phyloP scores from a whole-genome alignment of 2,797 vertebrate species.

The Gadopsis bispinosus region DNA sequence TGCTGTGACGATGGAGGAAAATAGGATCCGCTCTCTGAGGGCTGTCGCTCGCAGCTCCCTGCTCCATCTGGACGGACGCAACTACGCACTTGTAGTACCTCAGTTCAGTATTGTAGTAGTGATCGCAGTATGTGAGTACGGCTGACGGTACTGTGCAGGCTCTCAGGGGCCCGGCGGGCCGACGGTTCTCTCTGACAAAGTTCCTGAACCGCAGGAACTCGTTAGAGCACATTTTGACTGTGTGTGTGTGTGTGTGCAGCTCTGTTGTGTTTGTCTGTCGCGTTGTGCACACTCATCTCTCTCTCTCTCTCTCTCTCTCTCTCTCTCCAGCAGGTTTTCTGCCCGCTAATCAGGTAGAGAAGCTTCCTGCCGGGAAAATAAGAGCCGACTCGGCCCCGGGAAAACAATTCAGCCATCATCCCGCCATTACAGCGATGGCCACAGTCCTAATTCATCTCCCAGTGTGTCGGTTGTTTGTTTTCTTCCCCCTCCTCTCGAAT shows the following conservation, averaged over 20 bases:
- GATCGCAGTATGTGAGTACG: conserved; percentile 16
- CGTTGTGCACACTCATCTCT: conserved; percentile 49
- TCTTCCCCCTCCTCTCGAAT: conserved; percentile 6
- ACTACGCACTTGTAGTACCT: conserved; percentile 2
- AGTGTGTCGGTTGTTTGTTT: conserved; percentile 20
- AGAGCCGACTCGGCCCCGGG: conserved; percentile 61
- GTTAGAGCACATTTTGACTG: conserved; percentile 34
- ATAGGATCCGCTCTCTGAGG: not conserved
- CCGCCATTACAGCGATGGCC: conserved; percentile 58
- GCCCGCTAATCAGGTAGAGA: conserved; percentile 76
- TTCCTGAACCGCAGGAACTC: conserved; percentile 52
- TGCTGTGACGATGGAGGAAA: not conserved
- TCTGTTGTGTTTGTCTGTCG: conserved; percentile 49
- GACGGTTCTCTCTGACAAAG: conserved; percentile 34
- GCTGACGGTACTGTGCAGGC: conserved; percentile 30
- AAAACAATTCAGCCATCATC: conserved; percentile 76
- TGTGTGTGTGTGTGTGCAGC: conserved; percentile 21
- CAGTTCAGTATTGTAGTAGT: not conserved
- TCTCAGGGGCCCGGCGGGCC: conserved; percentile 5
- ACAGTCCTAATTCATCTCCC: conserved; percentile 74
- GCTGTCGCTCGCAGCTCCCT: not conserved
- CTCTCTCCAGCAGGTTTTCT: conserved; percentile 64
- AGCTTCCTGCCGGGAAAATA: conserved; percentile 70
- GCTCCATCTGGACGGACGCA: rapidly evolving
- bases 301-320: conserved; percentile 41